Conservation (phyloP, 2,113 vertebrate genomes). For the Actinemys pallida region DNA sequence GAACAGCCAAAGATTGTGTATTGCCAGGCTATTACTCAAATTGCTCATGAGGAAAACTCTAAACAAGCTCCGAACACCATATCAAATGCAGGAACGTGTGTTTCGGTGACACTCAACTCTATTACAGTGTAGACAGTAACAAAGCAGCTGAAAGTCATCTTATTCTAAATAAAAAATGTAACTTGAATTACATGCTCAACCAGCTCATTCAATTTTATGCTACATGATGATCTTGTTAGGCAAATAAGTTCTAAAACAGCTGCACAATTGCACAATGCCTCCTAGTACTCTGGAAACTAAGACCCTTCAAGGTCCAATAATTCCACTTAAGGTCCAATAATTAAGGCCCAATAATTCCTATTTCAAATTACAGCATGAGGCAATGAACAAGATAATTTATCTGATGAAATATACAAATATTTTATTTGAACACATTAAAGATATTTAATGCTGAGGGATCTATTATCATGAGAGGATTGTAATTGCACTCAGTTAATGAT, state of each 20-base stretch:
- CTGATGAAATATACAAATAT: not conserved
- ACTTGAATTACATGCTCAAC: rapidly evolving
- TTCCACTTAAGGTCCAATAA: not conserved
- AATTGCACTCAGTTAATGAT: constrained; percentile 9
- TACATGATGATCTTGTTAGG: rapidly evolving
- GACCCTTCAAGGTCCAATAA: not conserved
- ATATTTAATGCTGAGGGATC: not conserved
- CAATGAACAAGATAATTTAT: not conserved
- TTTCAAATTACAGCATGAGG: not conserved
- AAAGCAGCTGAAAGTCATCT: not conserved
- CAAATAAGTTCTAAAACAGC: not conserved
- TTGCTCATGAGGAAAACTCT: not conserved
- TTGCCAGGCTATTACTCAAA: not conserved
- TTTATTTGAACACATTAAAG: not conserved
- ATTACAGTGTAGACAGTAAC: rapidly evolving
- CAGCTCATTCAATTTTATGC: not conserved
- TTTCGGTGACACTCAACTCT: not conserved
- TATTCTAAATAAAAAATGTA: not conserved
- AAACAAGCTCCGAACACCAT: not conserved
- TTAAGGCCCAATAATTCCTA: not conserved
- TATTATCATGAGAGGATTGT: not conserved
- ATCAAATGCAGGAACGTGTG: rapidly evolving
- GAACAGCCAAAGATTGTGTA: not conserved
- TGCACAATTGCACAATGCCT: not conserved
- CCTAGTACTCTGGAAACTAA: not conserved